Evolutionary conservation across 2,113 vertebrate species (phyloP).

Genomic region (Acrocephalus arundinaceus): DNA sequence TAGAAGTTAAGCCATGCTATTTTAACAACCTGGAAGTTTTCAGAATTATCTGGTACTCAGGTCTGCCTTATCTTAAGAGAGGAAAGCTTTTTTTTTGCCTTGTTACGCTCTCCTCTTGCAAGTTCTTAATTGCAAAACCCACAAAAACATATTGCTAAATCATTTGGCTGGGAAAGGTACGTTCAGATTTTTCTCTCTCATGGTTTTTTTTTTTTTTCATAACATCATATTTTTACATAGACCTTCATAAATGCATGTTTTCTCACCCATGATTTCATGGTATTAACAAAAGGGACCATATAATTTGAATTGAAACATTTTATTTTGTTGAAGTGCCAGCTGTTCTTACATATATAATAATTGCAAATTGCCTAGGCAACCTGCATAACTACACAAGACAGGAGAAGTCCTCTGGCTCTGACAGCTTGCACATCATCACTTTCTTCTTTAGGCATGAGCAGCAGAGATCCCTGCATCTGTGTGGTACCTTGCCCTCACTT

Average conservation of each 20-base stretch:
- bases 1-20: neutral
- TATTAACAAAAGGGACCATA: neutral
- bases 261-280: neutral
- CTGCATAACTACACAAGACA: neutral
- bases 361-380: conserved; percentile 16
- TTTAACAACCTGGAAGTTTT: neutral
- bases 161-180: neutral
- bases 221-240: neutral
- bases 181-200: neutral
- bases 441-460: neutral
- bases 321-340: neutral
- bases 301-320: neutral
- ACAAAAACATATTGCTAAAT: neutral
- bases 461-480: neutral
- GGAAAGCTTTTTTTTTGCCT: neutral
- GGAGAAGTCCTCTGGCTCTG: neutral
- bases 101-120: neutral
- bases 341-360: neutral
- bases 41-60: neutral
- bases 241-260: neutral
- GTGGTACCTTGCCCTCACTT: neutral
- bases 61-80: neutral
- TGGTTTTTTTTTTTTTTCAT: neutral
- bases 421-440: neutral
- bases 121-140: neutral